Conservation (phyloP, 2,113 vertebrate genomes). For the Grantiella picta region DNA sequence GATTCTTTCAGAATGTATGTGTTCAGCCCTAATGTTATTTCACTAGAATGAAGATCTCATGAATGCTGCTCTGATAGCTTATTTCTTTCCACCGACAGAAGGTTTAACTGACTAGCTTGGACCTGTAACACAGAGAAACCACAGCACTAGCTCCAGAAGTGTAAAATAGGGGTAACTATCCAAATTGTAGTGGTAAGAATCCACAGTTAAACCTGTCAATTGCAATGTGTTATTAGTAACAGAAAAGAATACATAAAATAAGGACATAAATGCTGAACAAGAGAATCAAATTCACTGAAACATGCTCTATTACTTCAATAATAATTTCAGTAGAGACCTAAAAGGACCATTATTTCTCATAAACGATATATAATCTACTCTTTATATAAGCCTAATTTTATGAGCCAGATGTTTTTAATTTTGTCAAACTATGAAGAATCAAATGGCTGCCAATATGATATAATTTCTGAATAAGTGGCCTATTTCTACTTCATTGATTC, state of each 20-base stretch:
- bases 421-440: slow-evolving; percentile 12
- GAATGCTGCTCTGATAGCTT: background rate
- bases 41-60: background rate
- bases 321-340: slow-evolving; percentile 25
- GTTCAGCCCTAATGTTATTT: background rate
- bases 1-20: background rate
- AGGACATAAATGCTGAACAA: background rate
- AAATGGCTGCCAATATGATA: background rate
- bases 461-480: slow-evolving; percentile 5
- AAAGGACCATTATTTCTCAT: slow-evolving; percentile 30
- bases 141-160: background rate
- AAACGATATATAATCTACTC: background rate
- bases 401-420: background rate
- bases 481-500: slow-evolving; percentile 30
- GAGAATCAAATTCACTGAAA: slow-evolving; percentile 25
- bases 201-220: background rate
- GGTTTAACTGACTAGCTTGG: background rate
- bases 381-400: background rate
- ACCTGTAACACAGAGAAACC: background rate
- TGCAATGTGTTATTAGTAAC: background rate
- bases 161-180: background rate
- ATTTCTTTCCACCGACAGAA: background rate
- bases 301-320: slow-evolving; percentile 18
- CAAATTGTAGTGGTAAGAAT: background rate
- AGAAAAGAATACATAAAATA: background rate